These are phyloP conservation scores for Eospalax fontanierii DNA, from an alignment of 2,797 vertebrate species.

Conservation along the genomic window DNA sequence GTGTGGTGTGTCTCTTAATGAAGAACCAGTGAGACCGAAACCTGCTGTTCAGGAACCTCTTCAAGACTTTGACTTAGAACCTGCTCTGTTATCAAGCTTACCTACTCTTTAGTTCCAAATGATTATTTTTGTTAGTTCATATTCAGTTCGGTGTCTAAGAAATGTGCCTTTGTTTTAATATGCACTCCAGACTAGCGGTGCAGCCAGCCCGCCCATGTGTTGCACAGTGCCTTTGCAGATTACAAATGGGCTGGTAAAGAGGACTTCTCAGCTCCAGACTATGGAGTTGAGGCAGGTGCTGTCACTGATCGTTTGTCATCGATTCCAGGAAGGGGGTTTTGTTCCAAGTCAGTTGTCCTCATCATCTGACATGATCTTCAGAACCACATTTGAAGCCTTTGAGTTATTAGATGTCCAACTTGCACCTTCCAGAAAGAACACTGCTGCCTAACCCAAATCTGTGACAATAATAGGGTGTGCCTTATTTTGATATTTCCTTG, in stretches of 20 bases:
- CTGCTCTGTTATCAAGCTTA: slow-evolving; percentile 77
- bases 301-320: neutral
- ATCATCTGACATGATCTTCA: neutral
- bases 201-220: slow-evolving; percentile 57
- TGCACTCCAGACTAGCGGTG: slow-evolving; percentile 75
- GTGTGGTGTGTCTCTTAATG: slow-evolving; percentile 79
- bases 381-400: neutral
- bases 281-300: neutral
- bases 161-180: slow-evolving; percentile 84
- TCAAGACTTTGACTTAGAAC: slow-evolving; percentile 76
- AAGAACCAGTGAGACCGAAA: slow-evolving; percentile 64
- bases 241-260: neutral
- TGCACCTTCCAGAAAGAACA: slow-evolving; percentile 76
- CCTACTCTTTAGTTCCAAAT: slow-evolving; percentile 78
- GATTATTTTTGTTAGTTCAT: slow-evolving; percentile 76
- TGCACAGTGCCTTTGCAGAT: slow-evolving; percentile 67
- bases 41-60: slow-evolving; percentile 67
- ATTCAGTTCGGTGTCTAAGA: slow-evolving; percentile 80
- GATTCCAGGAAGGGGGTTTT: neutral
- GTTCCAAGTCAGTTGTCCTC: neutral
- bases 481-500: slow-evolving; percentile 67
- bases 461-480: slow-evolving; percentile 57
- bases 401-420: slow-evolving; percentile 48
- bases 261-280: neutral
- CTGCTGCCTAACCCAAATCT: slow-evolving; percentile 53